Conservation (phyloP, 1,140 invertebrate species). For the Drosophila fuyamai region DNA sequence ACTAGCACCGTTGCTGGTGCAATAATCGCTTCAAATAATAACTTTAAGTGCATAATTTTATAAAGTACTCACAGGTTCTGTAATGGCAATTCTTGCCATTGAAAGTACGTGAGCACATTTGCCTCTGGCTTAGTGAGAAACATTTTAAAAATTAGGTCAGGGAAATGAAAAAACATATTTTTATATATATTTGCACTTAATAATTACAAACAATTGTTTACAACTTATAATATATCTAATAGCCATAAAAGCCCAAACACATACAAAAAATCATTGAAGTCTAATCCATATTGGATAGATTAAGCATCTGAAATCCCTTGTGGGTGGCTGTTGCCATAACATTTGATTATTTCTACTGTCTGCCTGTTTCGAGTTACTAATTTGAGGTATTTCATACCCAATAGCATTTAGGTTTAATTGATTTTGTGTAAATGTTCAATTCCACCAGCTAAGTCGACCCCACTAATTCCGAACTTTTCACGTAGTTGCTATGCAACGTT, state of each 20-base stretch:
- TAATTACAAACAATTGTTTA: background rate
- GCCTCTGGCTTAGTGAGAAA: slow-evolving; percentile 18
- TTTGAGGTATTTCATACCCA: slow-evolving; percentile 7
- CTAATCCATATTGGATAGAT: background rate
- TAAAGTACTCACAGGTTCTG: slow-evolving; percentile 46
- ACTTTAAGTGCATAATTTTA: slow-evolving; percentile 78
- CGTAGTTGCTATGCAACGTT: slow-evolving; percentile 27
- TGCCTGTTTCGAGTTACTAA: slow-evolving; percentile 15
- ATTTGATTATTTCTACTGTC: slow-evolving; percentile 25
- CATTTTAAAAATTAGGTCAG: slow-evolving; percentile 37
- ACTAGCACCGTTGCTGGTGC: slow-evolving; percentile 48
- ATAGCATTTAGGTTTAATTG: slow-evolving; percentile 58
- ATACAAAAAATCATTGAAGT: background rate
- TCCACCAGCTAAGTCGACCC: slow-evolving; percentile 24
- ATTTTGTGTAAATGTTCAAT: slow-evolving; percentile 54
- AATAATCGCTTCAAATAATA: slow-evolving; percentile 77
- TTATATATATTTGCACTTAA: background rate
- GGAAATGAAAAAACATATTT: background rate
- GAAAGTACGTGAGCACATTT: slow-evolving; percentile 60
- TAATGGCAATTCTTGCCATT: slow-evolving; percentile 19
- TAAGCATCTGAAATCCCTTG: background rate
- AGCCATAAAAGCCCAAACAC: slow-evolving; percentile 1
- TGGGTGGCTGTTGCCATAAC: slow-evolving; percentile 19
- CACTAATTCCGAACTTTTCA: slow-evolving; percentile 21
- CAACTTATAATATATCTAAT: background rate